Percentiles rank a stretch among this genome's conserved stretches.
Conservation (phyloP, 2,888 invertebrate species). For the Lasioglossum lativentre region DNA sequence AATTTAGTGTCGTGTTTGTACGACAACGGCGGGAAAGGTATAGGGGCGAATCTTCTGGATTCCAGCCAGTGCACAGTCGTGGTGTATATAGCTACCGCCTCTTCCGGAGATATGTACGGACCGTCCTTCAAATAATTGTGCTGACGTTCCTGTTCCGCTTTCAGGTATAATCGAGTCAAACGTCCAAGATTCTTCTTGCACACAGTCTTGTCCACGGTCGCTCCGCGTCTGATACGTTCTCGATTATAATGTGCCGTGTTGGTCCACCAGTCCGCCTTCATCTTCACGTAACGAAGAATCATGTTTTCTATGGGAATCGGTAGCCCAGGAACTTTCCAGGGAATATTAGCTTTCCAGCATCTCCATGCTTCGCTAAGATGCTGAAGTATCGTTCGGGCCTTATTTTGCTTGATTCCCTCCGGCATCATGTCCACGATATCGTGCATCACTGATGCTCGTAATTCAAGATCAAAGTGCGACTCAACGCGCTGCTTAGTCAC, state of each 20-base stretch:
- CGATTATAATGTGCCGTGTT: constrained; percentile 99
- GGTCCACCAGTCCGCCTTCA: constrained; percentile 99
- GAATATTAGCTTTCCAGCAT: constrained; percentile 99
- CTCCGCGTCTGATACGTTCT: constrained; percentile 99
- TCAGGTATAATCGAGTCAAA: constrained; percentile 97
- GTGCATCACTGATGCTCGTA: constrained; percentile 98
- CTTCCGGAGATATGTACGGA: constrained; percentile 99
- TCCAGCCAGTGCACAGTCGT: constrained; percentile 99
- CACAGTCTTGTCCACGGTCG: constrained; percentile 99
- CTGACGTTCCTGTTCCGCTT: constrained; percentile 99
- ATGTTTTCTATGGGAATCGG: constrained; percentile 99
- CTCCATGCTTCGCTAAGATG: constrained; percentile 99
- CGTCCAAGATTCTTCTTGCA: constrained; percentile 99
- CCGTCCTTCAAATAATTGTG: constrained; percentile 99
- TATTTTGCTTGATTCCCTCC: constrained; percentile 99
- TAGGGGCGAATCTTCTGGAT: constrained; percentile 98
- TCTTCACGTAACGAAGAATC: constrained; percentile 99
- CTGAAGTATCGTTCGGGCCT: constrained; percentile 99
- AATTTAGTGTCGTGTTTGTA: constrained; percentile 99
- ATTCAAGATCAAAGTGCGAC: constrained; percentile 99
- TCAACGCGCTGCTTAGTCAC: constrained; percentile 99
- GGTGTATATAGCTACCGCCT: constrained; percentile 99
- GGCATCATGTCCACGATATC: constrained; percentile 99
- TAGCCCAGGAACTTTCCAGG: constrained; percentile 99
- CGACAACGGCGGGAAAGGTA: constrained; percentile 99